Evolutionary conservation across 2,797 vertebrate genomes (phyloP), one percentile per base, ranked within the genome.

Genomic region (Paedocypris micromegethes): DNA sequence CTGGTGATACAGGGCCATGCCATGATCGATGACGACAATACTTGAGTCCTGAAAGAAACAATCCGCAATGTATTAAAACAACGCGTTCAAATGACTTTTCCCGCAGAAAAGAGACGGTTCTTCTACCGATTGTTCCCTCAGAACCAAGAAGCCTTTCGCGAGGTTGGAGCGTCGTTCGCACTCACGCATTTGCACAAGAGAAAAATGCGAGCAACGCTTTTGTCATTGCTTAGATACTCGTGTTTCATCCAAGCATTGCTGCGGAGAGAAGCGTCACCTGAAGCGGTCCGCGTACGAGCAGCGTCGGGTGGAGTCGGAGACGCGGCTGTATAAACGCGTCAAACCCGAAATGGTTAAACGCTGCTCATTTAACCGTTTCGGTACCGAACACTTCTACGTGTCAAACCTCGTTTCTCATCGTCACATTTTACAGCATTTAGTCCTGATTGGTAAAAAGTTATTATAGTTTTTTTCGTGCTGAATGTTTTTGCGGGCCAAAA

Each of bases 1-100:
- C 96, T 92, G 78, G 93, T 98, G 70, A 98, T 94, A 87, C 95
- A 98, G 75, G 96, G 96, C 96, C 96, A 98, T 61, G 96, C 96
- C 96, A 98, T 98, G 73, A n/a, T 74, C 6, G 74, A 47, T 51
- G 56, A 55, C 72, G 75, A 59, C 41, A 50, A 42, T 6, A 39
- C 43, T 1, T 44, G 7, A 69, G 40, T 43, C 6, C 6, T 1
- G 41, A 54, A 5, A 71, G 74, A 56, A 62, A 67, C 51, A 46
- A 47, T 45, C 47, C 3, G 23, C 39, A 48, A 50, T 54, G 39
- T 39, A 58, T 37, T 53, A 56, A 54, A 64, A 52, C 9, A 47
- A n/a, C n/a, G 40, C 40, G 47, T 39, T 55, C 7, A 57, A 56
- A 9, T 2, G 3, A 3, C 38, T 55, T 9, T 40, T 6, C 6